Percentiles rank a stretch among this genome's conserved stretches.
phyloP scores from a whole-genome alignment of 2,797 vertebrate genomes.

The Neosalanx taihuensis region DNA sequence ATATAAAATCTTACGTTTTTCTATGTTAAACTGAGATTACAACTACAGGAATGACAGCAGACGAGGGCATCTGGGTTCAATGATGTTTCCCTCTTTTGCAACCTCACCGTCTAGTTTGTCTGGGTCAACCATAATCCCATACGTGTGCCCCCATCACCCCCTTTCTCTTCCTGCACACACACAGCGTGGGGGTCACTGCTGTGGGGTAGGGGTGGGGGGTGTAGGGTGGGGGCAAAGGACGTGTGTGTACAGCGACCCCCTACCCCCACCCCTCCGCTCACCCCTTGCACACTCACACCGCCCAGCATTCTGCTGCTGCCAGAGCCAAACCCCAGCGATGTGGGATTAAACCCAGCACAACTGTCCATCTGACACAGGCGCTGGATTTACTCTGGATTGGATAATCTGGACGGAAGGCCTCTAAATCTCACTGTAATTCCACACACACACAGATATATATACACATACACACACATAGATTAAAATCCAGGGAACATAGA shows the following conservation, averaged over 20 bases:
- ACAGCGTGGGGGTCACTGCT: neutral
- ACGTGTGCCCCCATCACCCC: neutral
- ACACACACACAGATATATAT: conserved; percentile 25
- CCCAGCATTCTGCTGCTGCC: conserved; percentile 29
- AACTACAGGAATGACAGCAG: conserved; percentile 2
- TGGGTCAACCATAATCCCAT: conserved; percentile 52
- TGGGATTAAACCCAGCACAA: conserved; percentile 69
- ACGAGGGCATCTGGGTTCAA: conserved; percentile 27
- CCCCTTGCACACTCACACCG: conserved; percentile 8
- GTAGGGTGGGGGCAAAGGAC: no score
- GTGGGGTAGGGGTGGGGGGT: no score
- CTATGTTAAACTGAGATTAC: neutral
- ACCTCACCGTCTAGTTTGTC: conserved; percentile 13
- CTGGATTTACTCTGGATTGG: conserved; percentile 73
- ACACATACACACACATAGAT: conserved; percentile 55
- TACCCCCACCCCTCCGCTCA: neutral
- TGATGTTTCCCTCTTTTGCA: neutral
- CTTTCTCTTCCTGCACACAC: neutral
- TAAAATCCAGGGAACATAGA: conserved; percentile 47
- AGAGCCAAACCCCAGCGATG: conserved; percentile 56
- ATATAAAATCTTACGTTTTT: neutral
- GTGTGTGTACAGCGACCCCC: neutral
- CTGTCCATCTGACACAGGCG: conserved; percentile 70
- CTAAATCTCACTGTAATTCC: conserved; percentile 66
- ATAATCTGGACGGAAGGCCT: conserved; percentile 69